Evolutionary conservation across 1,140 invertebrate genomes (phyloP).

Genomic region (Drosophila melanogaster): DNA sequence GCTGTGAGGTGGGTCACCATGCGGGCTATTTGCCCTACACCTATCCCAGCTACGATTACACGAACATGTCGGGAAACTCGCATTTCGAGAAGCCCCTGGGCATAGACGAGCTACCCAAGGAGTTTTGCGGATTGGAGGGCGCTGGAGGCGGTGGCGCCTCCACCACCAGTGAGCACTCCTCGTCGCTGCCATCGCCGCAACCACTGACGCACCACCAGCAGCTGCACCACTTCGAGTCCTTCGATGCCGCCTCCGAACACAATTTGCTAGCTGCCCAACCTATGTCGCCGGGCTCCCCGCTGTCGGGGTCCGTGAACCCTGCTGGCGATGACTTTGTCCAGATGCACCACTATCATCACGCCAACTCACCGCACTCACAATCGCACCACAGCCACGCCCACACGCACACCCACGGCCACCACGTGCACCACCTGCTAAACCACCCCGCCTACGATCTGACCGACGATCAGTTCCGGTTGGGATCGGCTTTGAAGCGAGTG

Average conservation of each 20-base stretch:
- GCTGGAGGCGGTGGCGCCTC: conserved; percentile 32
- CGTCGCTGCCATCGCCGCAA: conserved; percentile 62
- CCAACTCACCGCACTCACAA: conserved; percentile 41
- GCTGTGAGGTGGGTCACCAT: conserved; percentile 67
- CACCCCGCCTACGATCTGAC: conserved; percentile 31
- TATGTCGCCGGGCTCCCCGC: conserved; percentile 68
- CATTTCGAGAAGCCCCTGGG: conserved; percentile 76
- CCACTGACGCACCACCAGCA: conserved; percentile 38
- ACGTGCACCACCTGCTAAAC: conserved; percentile 13
- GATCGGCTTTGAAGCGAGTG: conserved; percentile 76
- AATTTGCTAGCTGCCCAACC: conserved; percentile 70
- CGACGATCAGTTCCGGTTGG: conserved; percentile 75
- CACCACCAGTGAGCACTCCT: conserved; percentile 76
- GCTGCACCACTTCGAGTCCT: conserved; percentile 73
- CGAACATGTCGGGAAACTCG: conserved; percentile 81
- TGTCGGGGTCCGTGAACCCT: conserved; percentile 69
- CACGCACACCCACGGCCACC: conserved; percentile 3
- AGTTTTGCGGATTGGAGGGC: conserved; percentile 48
- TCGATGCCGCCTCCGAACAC: conserved; percentile 77
- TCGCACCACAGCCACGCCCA: conserved; percentile 43
- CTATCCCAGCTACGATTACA: conserved; percentile 81
- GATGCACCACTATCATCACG: conserved; percentile 68
- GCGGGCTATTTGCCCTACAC: conserved; percentile 72
- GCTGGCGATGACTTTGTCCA: conserved; percentile 66
- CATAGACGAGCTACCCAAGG: conserved; percentile 74